Evolutionary conservation across 2,797 vertebrate genomes (phyloP), one percentile per base, ranked within the genome.

Genomic region (Mareca penelope): DNA sequence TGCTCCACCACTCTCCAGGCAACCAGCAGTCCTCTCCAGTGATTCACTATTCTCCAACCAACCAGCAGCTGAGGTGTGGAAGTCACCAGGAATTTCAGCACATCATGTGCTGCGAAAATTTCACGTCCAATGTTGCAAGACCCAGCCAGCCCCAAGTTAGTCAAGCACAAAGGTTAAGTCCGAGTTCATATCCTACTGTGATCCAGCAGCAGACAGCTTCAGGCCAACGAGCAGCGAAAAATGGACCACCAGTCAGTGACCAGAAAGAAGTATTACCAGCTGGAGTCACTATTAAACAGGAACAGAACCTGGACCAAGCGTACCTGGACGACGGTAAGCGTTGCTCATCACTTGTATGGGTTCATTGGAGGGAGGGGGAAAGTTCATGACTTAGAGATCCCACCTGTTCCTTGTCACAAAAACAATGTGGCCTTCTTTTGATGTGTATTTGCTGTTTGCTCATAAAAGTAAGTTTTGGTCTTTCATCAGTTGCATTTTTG

Each of bases 241-340:
- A 97, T 3, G 98, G 98, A 87, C 97, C 97, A 40, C 98, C 96
- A 0, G 98, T 97, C n/a, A 98, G 98, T 4, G 98, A 98, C 14
- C 98, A 98, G 87, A 98, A 98, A 97, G 97, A 98, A 85, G 91
- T 89, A 55, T 93, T 97, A 78, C 96, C 98, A 10, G 89, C 98
- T 23, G 98, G 98, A 93, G 99, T 99, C 95, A 99, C 99, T 1
- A 98, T 99, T 65, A 99, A 99, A 81, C 98, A 99, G 97, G 99
- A 99, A 94, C 98, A 98, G 97, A 99, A 99, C 96, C 93, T 99
- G 97, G 99, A 99, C 97, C 99, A 99, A 98, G 98, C 98, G n/a
- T 99, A 99, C 97, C 97, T 99, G 98, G 99, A 99, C 89, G 99
- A 99, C 26, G 99, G 99, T 99, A 97, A 99, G 99, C 96, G 97